phyloP scores from a whole-genome alignment of 1,140 invertebrate species.

The Antheraea mylitta region DNA sequence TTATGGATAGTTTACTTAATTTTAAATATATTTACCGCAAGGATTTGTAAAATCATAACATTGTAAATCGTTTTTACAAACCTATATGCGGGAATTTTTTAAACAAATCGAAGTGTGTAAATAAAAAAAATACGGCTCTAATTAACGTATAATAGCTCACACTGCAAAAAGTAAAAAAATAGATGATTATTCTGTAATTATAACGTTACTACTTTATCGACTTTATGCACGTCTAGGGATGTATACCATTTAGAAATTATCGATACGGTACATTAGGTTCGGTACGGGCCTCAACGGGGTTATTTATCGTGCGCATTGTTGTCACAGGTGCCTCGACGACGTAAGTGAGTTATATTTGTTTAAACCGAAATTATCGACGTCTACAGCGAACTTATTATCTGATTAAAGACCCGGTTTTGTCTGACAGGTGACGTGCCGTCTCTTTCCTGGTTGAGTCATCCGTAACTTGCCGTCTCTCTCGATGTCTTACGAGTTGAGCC shows the following conservation, averaged over 20 bases:
- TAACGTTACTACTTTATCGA: background rate
- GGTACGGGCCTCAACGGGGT: constrained; percentile 47
- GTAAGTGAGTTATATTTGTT: constrained; percentile 38
- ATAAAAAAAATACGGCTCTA: too few relatives aligned
- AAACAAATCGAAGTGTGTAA: too few relatives aligned
- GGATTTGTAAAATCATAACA: too few relatives aligned
- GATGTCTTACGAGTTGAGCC: background rate
- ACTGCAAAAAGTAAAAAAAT: too few relatives aligned
- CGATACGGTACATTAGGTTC: constrained; percentile 16
- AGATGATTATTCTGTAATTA: too few relatives aligned
- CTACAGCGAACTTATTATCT: constrained; percentile 38
- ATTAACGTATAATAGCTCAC: too few relatives aligned
- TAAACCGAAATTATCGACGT: constrained; percentile 42
- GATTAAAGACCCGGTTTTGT: constrained; percentile 33
- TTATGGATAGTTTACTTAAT: too few relatives aligned
- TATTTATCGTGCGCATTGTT: constrained; percentile 38
- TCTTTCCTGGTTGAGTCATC: constrained; percentile 6
- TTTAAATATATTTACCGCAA: too few relatives aligned
- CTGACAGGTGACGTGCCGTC: constrained; percentile 24
- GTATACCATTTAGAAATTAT: constrained; percentile 28
- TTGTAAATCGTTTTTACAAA: too few relatives aligned
- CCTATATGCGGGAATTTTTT: too few relatives aligned
- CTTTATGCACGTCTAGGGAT: background rate
- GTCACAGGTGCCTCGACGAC: constrained; percentile 39
- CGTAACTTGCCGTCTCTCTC: constrained; percentile 12